phyloP scores from a whole-genome alignment of 1,140 invertebrate species.

The Trichogramma pretiosum region DNA sequence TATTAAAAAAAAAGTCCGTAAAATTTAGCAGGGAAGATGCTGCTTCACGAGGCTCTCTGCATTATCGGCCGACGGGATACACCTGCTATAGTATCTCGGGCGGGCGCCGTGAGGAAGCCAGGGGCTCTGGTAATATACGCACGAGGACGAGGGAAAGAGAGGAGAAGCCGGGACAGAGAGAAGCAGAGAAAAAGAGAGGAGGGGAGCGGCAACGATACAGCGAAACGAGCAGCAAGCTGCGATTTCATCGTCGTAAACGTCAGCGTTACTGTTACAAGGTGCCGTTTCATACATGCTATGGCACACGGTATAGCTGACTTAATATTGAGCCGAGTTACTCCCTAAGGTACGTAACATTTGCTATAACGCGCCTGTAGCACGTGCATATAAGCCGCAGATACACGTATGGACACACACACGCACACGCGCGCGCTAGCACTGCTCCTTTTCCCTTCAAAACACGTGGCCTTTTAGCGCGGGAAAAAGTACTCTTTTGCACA shows the following conservation, averaged over 20 bases:
- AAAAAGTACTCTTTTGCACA: too few relatives aligned
- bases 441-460: conserved; percentile 21
- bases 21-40: too few relatives aligned
- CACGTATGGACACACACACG: too few relatives aligned
- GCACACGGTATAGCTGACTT: too few relatives aligned
- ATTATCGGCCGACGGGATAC: conserved; percentile 32
- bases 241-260: conserved; percentile 49
- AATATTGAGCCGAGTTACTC: conserved; percentile 47
- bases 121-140: too few relatives aligned
- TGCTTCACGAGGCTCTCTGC: conserved; percentile 24
- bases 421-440: too few relatives aligned
- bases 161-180: conserved; percentile 19
- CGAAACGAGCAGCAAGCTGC: conserved; percentile 43
- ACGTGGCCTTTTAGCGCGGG: conserved; percentile 40
- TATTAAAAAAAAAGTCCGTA: too few relatives aligned
- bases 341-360: conserved; percentile 47
- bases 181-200: conserved; percentile 10
- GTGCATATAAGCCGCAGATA: too few relatives aligned
- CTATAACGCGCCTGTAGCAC: too few relatives aligned
- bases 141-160: not conserved
- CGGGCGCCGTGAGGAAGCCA: not conserved
- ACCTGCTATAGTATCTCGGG: too few relatives aligned
- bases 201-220: not conserved
- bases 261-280: conserved; percentile 48
- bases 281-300: conserved; percentile 42